Evolutionary conservation across 2,888 invertebrate genomes (phyloP), one percentile per base, ranked within the genome.

Genomic region (Anaspis maculata): DNA sequence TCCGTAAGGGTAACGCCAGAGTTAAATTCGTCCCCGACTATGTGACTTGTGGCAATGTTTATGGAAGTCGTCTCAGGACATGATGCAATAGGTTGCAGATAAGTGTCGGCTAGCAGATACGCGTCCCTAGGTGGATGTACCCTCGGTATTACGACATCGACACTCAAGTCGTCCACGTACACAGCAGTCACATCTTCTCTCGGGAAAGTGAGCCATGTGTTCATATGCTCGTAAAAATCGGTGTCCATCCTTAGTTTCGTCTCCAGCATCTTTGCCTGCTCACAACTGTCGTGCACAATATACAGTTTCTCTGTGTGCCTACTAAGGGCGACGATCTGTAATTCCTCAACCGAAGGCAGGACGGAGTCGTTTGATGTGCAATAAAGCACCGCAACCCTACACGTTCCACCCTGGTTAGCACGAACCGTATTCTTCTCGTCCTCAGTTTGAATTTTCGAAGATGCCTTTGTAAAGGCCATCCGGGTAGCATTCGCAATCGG

Each of bases 161-260:
- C 31, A 9, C 3, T 12, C 10, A n/a, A 4, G 13, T 35, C 31
- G 6, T 13, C 35, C 12, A 25, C 32, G 2, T 31, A 5, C 3
- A 33, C 10, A 3, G 35, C 25, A 3, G n/a, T 12, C 3, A 21
- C 15, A 2, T 13, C 15, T 15, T 31, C 30, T n/a, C 14, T 32
- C 2, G 35, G 31, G 25, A 35, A 35, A 3, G 25, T 25, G 12
- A 35, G 12, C 35, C 35, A 35, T n/a, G 31, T 35, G 13, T 35
- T 22, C 19, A 32, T 2, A 11, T 35, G 30, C 7, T 35, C 35
- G 15, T 32, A 35, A 25, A 35, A 35, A 14, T 35, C 30, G 11
- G 11, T 9, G n/a, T 4, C 9, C 12, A 22, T 7, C 9, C 5
- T 6, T 7, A 22, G 7, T 12, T 23, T 30, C 3, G 4, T 4